phyloP scores from a whole-genome alignment of 2,113 vertebrate genomes.

The Oncorhynchus keta region DNA sequence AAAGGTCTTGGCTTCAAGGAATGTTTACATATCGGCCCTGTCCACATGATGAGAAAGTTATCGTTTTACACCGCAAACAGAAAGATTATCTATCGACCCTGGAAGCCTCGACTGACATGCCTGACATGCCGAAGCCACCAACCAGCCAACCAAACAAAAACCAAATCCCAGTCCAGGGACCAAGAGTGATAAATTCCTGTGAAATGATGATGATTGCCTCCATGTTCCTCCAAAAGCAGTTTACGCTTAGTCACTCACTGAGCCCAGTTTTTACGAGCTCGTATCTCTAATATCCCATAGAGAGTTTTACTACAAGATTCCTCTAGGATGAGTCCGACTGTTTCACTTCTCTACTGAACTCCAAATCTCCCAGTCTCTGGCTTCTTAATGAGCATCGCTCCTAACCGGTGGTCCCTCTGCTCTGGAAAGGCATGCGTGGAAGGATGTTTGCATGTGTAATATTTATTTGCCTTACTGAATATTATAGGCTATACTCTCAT shows the following conservation, averaged over 20 bases:
- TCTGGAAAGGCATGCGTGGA: slow-evolving; percentile 7
- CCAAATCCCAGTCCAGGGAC: slow-evolving; percentile 20
- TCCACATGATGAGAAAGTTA: neutral
- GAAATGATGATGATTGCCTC: slow-evolving; percentile 13
- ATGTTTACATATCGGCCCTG: neutral
- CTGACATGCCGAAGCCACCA: neutral
- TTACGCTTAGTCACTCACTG: neutral
- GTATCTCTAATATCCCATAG: slow-evolving; percentile 59
- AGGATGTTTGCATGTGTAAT: neutral
- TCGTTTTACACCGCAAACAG: neutral
- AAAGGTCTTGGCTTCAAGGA: neutral
- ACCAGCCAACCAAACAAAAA: slow-evolving; percentile 29
- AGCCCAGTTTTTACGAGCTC: slow-evolving; percentile 54
- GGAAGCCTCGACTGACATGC: slow-evolving; percentile 11
- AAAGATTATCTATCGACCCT: slow-evolving; percentile 35
- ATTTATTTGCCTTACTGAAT: neutral
- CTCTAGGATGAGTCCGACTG: slow-evolving; percentile 60
- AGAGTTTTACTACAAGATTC: slow-evolving; percentile 64
- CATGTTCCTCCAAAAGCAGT: too few species aligned
- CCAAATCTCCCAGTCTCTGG: slow-evolving; percentile 53
- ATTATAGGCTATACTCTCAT: neutral
- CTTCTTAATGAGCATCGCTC: slow-evolving; percentile 46
- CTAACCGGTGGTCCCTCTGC: slow-evolving; percentile 57
- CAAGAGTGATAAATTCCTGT: slow-evolving; percentile 31
- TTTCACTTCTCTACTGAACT: slow-evolving; percentile 41